Conservation (phyloP, 2,113 vertebrate genomes). For the Etheostoma cragini region DNA sequence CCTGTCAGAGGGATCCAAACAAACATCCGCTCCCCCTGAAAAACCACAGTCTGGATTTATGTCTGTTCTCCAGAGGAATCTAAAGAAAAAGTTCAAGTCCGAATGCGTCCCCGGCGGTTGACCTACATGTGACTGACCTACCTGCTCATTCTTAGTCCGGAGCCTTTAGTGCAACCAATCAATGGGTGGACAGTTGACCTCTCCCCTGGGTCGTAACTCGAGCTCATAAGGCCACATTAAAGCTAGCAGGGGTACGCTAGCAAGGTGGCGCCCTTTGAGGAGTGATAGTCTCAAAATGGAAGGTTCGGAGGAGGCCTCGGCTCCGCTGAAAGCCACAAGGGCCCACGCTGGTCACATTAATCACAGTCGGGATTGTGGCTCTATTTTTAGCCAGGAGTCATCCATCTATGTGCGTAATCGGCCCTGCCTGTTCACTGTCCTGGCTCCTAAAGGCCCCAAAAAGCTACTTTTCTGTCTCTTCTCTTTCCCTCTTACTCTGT, state of each 20-base stretch:
- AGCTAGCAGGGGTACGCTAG: conserved; percentile 62
- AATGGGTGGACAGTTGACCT: conserved; percentile 79
- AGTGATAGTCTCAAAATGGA: conserved; percentile 64
- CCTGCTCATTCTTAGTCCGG: conserved; percentile 48
- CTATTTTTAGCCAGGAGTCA: conserved; percentile 72
- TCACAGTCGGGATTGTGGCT: conserved; percentile 58
- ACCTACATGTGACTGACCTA: conserved; percentile 53
- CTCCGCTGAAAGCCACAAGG: conserved; percentile 59
- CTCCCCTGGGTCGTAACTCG: conserved; percentile 75
- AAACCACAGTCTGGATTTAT: conserved; percentile 48
- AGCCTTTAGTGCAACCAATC: conserved; percentile 64
- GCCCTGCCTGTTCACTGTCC: conserved; percentile 47
- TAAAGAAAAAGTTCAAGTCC: conserved; percentile 47
- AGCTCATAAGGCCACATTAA: conserved; percentile 72
- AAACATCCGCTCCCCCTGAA: conserved; percentile 61
- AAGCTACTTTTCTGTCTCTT: conserved; percentile 28
- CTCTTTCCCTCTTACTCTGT: conserved; percentile 40
- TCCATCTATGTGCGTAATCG: conserved; percentile 73
- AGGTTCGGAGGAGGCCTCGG: conserved; percentile 44
- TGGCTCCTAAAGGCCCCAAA: conserved; percentile 23
- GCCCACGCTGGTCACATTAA: conserved; percentile 65
- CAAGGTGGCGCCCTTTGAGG: conserved; percentile 65
- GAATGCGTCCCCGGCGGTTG: conserved; percentile 35
- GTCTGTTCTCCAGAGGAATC: conserved; percentile 53
- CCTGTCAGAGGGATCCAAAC: conserved; percentile 66